Conservation (phyloP, 2,797 vertebrate genomes). For the Phalloptychus januarius region DNA sequence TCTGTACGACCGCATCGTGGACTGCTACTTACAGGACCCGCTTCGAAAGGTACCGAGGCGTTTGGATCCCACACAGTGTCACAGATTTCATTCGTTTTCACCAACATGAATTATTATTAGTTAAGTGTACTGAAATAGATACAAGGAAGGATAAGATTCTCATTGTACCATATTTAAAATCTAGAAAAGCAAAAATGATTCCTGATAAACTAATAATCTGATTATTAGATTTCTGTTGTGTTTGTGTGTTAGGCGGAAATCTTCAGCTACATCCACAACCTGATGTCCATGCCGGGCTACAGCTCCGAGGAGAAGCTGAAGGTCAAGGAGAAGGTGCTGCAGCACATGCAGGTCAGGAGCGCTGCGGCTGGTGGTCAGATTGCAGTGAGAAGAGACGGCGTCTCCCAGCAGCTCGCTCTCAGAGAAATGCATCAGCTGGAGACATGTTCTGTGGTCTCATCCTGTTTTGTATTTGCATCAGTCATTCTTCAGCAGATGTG, state of each 20-base stretch:
- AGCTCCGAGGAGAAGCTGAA: constrained; percentile 87
- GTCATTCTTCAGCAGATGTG: neutral
- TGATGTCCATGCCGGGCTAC: constrained; percentile 93
- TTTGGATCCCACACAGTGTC: neutral
- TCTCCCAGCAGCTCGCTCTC: neutral
- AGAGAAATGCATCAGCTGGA: neutral
- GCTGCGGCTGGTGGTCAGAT: neutral
- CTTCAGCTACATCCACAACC: constrained; percentile 94
- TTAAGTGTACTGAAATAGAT: neutral
- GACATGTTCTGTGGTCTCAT: neutral
- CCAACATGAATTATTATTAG: neutral
- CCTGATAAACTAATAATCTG: neutral
- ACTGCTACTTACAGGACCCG: constrained; percentile 92
- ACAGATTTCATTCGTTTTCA: neutral
- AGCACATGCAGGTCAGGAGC: constrained; percentile 85
- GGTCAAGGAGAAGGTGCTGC: constrained; percentile 87
- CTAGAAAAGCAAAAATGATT: neutral
- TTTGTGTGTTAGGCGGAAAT: constrained; percentile 85
- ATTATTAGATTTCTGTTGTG: neutral
- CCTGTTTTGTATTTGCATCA: neutral
- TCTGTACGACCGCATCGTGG: constrained; percentile 89
- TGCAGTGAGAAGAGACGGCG: neutral
- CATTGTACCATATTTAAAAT: neutral
- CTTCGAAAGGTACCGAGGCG: constrained; percentile 85
- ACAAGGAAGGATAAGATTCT: neutral